Evolutionary conservation across 2,113 vertebrate genomes (phyloP).

Genomic region (Synodontis membranacea): DNA sequence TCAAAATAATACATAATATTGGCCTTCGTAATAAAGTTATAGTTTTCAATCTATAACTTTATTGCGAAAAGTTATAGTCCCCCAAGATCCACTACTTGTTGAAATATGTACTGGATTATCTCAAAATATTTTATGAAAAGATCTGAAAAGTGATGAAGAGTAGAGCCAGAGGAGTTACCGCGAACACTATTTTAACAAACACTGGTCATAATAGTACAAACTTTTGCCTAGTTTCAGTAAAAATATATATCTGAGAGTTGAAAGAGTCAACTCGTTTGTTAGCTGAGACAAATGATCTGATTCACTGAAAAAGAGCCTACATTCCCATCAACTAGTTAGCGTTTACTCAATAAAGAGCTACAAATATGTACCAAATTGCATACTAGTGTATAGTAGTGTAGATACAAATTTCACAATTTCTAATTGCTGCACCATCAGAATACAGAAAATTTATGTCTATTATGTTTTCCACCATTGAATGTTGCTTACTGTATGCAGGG

Average conservation of each 20-base stretch:
- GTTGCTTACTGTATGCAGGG: conserved; percentile 65
- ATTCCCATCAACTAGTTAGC: not conserved
- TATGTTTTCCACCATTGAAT: not conserved
- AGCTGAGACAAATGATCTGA: not conserved
- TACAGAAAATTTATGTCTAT: not conserved
- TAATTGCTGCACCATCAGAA: not conserved
- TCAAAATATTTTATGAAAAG: not conserved
- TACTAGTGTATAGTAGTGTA: not conserved
- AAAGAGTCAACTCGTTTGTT: not conserved
- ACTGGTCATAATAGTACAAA: not conserved
- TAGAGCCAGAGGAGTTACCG: too few relatives aligned
- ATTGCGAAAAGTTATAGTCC: too few relatives aligned
- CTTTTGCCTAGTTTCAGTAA: not conserved
- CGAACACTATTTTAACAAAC: too few relatives aligned
- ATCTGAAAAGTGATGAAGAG: not conserved
- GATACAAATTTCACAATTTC: not conserved
- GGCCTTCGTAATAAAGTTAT: too few relatives aligned
- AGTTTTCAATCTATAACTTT: too few relatives aligned
- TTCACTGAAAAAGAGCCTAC: not conserved
- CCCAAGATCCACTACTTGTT: not conserved
- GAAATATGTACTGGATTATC: not conserved
- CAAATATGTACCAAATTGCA: not conserved
- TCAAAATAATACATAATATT: too few relatives aligned
- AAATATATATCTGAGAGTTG: not conserved
- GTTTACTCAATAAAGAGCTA: not conserved